Percentiles rank a stretch among this genome's conserved stretches.
Evolutionary conservation across 1,140 invertebrate species (phyloP).

Genomic region (Hylaeus volcanicus): DNA sequence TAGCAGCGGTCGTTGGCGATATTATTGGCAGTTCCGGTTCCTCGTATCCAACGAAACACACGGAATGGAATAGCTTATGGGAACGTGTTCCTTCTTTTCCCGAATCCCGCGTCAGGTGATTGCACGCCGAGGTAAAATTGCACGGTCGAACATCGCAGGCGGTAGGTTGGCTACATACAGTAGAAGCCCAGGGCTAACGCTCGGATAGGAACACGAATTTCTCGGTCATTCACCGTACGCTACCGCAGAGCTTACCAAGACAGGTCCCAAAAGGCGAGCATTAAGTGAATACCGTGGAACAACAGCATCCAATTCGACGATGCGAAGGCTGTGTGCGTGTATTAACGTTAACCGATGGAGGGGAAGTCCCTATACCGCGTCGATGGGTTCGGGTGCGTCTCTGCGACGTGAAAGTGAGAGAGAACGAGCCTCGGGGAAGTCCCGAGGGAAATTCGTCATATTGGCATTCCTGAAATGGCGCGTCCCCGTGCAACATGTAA

Average conservation of each 20-base stretch:
- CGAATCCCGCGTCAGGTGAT: constrained; percentile 24
- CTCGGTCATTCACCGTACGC: constrained; percentile 21
- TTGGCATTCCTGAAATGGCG: constrained; percentile 57
- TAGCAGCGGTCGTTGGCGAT: background rate
- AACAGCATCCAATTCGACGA: constrained; percentile 55
- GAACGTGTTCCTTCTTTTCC: constrained; percentile 22
- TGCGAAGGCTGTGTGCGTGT: background rate
- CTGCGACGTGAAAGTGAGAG: constrained; percentile 5
- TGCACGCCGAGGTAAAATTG: constrained; percentile 18
- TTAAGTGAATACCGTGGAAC: constrained; percentile 49
- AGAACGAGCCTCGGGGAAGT: background rate
- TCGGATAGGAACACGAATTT: constrained; percentile 18
- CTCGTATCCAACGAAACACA: background rate
- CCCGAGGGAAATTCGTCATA: constrained; percentile 68
- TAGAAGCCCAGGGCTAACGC: too few species aligned
- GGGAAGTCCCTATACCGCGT: constrained; percentile 40
- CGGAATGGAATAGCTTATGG: constrained; percentile 29
- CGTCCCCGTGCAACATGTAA: constrained; percentile 26
- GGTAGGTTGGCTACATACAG: background rate
- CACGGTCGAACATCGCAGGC: background rate
- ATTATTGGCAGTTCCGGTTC: constrained; percentile 21
- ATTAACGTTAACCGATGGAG: constrained; percentile 55
- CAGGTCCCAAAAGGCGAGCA: constrained; percentile 34
- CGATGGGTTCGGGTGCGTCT: constrained; percentile 40
- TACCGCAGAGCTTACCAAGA: constrained; percentile 14